Base-by-base conservation (phyloP, 1,140 invertebrate species). In the Schlechtendalia chinensis region DNA sequence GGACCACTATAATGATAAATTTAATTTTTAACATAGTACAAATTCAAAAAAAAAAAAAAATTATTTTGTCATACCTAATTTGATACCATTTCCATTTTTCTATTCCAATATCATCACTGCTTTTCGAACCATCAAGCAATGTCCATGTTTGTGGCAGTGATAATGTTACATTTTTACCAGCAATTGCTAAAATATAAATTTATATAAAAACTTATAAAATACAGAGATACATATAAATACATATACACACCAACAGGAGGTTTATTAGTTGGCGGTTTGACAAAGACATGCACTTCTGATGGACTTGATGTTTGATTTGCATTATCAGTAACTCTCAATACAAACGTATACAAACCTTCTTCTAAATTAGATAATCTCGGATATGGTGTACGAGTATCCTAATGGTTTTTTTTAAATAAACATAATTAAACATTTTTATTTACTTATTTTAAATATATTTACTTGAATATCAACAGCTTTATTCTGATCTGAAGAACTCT, bases 341-440 rank as follows among this genome's bases (percentile, higher is more conserved):
- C 92, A 87, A 97, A 98, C 11, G 94, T 96, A 84, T 98, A 98
- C 86, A 96, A 93, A 75, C 96, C 96, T 84, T 95, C 93, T 85
- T 96, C 94, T 80, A 98, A 87, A 86, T 97, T 94, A 4, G 94
- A 95, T 6, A 98, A 86, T 84, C 93, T 90, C 58, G 94, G 87
- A 84, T 93, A 95, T 1, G 95, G 94, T 1, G 94, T 96, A 83
- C 93, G 89, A 0, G 95, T 96, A 82, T 96, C 94, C 88, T 89
- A 69, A 32, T 53, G 3, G 1, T 8, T 54, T 50, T 5, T 53
- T 72, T 19, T 67, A 45, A 67, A 54, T 32, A 12, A 50, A 6
- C 11, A 12, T 45, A 45, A 65, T 39, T 67, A 67, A 16, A 67
- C 12, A 47, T 22, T 16, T 67, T 16, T 1, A 22, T 45, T 22